These are phyloP conservation scores for Lipotes vexillifer DNA, from an alignment of 2,113 vertebrate genomes.

Conservation along the genomic window DNA sequence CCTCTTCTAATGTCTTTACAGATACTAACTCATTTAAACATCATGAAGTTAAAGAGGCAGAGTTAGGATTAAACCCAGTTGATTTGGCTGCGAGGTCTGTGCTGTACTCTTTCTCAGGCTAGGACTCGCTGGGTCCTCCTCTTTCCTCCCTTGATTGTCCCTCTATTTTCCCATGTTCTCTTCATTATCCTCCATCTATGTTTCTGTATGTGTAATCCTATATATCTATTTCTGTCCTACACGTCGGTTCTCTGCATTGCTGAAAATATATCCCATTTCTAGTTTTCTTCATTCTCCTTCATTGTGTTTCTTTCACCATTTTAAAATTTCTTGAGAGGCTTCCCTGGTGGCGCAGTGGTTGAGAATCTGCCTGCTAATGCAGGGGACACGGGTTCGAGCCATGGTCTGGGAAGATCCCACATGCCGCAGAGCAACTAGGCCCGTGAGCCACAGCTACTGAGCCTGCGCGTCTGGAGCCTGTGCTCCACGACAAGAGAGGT, in stretches of 20 bases:
- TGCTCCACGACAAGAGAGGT: too few species aligned
- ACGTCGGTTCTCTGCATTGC: not conserved
- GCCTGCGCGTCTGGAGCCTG: too few species aligned
- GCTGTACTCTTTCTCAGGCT: not conserved
- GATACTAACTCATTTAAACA: not conserved
- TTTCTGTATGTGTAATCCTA: not conserved
- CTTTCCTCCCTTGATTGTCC: not conserved
- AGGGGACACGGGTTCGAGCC: too few species aligned
- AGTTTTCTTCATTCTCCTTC: not conserved
- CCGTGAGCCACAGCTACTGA: too few species aligned
- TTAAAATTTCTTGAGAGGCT: not conserved
- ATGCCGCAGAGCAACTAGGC: too few species aligned
- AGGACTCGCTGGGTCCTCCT: not conserved
- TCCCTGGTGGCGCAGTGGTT: too few species aligned
- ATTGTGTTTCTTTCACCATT: not conserved
- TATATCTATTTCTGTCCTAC: not conserved
- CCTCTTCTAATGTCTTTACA: not conserved
- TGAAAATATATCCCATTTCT: not conserved
- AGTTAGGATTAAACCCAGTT: not conserved
- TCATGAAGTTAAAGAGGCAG: not conserved
- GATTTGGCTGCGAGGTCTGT: too few species aligned
- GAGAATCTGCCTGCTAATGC: too few species aligned
- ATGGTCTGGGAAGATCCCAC: too few species aligned
- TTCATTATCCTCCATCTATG: not conserved
- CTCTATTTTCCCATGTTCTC: not conserved